phyloP scores from a whole-genome alignment of 2,797 vertebrate species.

The Anguilla marmorata region DNA sequence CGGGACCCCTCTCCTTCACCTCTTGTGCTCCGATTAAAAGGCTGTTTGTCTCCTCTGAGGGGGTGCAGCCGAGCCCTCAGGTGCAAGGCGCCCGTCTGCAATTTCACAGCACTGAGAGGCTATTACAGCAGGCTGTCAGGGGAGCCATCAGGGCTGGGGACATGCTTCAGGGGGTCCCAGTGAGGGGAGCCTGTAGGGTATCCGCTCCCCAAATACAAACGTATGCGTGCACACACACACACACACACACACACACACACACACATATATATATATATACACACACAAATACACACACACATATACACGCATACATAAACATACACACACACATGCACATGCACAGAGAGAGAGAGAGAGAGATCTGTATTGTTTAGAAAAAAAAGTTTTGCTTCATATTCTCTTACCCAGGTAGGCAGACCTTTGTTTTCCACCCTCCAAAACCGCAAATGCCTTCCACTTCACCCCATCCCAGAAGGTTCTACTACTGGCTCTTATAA shows the following conservation, averaged over 20 bases:
- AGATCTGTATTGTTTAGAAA: neutral
- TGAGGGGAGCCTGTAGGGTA: constrained; percentile 45
- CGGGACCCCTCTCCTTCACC: constrained; percentile 73
- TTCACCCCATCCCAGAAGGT: neutral
- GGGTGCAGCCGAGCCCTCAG: constrained; percentile 70
- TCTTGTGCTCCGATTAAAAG: constrained; percentile 78
- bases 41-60: constrained; percentile 76
- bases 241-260: constrained; percentile 7
- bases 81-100: constrained; percentile 75
- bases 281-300: neutral
- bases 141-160: constrained; percentile 73
- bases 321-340: neutral
- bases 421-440: neutral
- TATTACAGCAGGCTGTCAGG: constrained; percentile 80
- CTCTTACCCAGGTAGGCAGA: neutral
- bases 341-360: neutral
- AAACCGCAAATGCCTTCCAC: neutral
- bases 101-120: constrained; percentile 80
- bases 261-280: neutral
- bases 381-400: neutral
- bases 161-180: constrained; percentile 49
- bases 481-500: constrained; percentile 21
- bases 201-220: neutral
- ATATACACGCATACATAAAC: neutral
- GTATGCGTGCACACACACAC: neutral